A percentile compares a stretch with the other conserved stretches of the same genome.
These are phyloP conservation scores for Ferdinandea cuprea DNA, from an alignment of 2,888 invertebrate species.

Conservation along the genomic window DNA sequence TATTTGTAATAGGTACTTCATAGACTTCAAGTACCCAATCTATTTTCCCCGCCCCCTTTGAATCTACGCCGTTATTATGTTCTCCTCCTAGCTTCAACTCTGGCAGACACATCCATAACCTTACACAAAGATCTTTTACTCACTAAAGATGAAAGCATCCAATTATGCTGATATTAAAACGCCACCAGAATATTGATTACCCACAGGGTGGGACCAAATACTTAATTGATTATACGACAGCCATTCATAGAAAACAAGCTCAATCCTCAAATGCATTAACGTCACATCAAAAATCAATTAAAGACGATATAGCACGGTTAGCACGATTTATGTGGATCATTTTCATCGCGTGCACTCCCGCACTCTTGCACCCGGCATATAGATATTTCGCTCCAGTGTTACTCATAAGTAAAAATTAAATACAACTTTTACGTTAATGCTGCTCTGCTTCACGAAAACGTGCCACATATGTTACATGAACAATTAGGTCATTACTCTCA, in stretches of 20 bases:
- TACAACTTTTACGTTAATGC: constrained; percentile 38
- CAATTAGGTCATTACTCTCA: constrained; percentile 66
- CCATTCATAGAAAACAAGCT: neutral
- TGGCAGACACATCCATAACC: too few species aligned
- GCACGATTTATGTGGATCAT: constrained; percentile 51
- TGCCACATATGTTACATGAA: constrained; percentile 67
- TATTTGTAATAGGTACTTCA: too few species aligned
- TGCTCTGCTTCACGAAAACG: constrained; percentile 27
- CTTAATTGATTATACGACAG: constrained; percentile 58
- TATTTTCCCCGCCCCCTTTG: too few species aligned
- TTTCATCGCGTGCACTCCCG: constrained; percentile 17
- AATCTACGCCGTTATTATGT: too few species aligned
- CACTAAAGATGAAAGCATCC: too few species aligned
- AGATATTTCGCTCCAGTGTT: constrained; percentile 20
- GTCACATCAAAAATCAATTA: constrained; percentile 69
- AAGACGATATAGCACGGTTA: constrained; percentile 25
- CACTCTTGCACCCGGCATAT: too few species aligned
- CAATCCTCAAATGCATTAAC: constrained; percentile 47
- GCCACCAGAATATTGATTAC: constrained; percentile 52
- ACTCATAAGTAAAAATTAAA: constrained; percentile 40
- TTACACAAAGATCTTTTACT: too few species aligned
- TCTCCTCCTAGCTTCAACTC: too few species aligned
- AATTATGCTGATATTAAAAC: constrained; percentile 39
- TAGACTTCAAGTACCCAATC: too few species aligned
- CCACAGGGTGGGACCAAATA: constrained; percentile 33